Evolutionary conservation across 2,113 vertebrate genomes (phyloP).

Genomic region (Lucifuga dentata): DNA sequence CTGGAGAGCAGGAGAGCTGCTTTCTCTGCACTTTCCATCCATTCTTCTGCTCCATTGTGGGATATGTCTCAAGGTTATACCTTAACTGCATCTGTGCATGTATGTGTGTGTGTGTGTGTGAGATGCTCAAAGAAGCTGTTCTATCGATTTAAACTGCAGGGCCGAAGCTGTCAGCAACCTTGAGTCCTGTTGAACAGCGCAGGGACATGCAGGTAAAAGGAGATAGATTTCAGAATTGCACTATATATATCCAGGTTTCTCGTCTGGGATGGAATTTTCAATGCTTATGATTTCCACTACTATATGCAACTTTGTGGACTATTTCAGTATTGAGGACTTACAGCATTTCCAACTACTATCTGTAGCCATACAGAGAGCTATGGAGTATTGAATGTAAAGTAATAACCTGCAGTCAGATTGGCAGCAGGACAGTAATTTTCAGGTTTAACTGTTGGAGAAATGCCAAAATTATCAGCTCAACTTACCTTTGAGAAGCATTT

Average conservation of each 20-base stretch:
- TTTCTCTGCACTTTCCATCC: conserved; percentile 37
- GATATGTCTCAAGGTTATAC: conserved; percentile 66
- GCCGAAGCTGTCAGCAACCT: conserved; percentile 68
- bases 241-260: conserved; percentile 30
- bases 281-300: not conserved
- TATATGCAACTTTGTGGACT: no score
- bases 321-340: no score
- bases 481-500: no score
- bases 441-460: no score
- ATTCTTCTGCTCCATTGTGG: conserved; percentile 37
- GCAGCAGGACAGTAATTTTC: no score
- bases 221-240: conserved; percentile 44
- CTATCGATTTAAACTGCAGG: conserved; percentile 75
- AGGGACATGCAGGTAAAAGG: conserved; percentile 49
- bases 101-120: conserved; percentile 29
- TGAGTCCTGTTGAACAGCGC: conserved; percentile 56
- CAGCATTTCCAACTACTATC: no score
- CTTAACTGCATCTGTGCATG: conserved; percentile 27
- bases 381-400: no score
- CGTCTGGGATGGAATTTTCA: not conserved
- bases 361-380: no score
- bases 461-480: no score
- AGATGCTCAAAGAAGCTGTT: conserved; percentile 59
- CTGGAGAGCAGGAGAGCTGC: conserved; percentile 10
- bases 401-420: no score